Conservation (phyloP, 92 coral and sea anemone species). For the Epizoanthus illoricatus region DNA sequence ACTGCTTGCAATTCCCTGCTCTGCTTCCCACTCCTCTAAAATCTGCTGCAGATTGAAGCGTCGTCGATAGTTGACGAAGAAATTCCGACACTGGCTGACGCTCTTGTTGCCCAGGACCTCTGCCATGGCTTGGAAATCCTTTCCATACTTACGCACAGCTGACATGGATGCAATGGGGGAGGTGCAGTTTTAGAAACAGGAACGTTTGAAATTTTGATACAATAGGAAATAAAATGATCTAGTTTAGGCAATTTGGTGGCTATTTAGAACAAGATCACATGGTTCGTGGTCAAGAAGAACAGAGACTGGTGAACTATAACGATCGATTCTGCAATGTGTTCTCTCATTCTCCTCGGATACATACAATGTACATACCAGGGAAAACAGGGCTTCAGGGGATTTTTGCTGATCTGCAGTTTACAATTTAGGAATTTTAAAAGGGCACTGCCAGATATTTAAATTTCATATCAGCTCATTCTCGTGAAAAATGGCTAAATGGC, state of each 20-base stretch:
- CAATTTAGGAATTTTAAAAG: neutral
- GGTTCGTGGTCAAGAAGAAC: constrained; percentile 16
- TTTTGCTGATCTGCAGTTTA: neutral
- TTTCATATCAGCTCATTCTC: too few species aligned
- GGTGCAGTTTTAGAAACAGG: constrained; percentile 12
- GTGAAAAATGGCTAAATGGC: too few species aligned
- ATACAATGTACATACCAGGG: too few species aligned
- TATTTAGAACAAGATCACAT: constrained; percentile 37
- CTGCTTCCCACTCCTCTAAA: constrained; percentile 93
- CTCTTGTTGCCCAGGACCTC: constrained; percentile 97
- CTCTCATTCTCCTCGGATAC: too few species aligned
- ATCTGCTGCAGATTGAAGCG: constrained; percentile 93
- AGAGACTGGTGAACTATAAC: too few species aligned
- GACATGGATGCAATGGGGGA: constrained; percentile 37
- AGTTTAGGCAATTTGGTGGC: neutral
- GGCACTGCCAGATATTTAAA: too few species aligned
- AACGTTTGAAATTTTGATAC: constrained; percentile 12
- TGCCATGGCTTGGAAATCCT: constrained; percentile 99
- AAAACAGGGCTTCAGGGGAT: neutral
- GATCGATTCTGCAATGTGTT: too few species aligned
- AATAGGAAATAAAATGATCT: neutral
- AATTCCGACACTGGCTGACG: constrained; percentile 94
- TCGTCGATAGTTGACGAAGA: constrained; percentile 95
- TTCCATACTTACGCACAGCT: constrained; percentile 99
- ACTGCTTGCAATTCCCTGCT: constrained; percentile 96